These are phyloP conservation scores for Lindbergichthys nudifrons DNA, from an alignment of 2,797 vertebrate genomes.

Conservation along the genomic window DNA sequence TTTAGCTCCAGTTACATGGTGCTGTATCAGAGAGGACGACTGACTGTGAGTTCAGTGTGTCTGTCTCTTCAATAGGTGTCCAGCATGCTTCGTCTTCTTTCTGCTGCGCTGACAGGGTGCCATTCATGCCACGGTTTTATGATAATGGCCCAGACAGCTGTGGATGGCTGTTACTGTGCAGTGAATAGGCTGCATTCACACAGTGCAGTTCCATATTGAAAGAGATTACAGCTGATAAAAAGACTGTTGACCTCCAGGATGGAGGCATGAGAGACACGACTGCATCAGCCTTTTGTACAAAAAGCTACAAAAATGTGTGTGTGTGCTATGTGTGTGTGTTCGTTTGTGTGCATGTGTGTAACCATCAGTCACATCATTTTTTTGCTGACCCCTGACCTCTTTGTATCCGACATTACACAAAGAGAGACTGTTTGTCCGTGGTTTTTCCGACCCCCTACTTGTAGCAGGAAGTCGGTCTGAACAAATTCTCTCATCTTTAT, in stretches of 20 bases:
- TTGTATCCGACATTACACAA: conserved; percentile 37
- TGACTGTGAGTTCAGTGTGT: background rate
- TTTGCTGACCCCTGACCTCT: conserved; percentile 35
- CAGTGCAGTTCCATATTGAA: conserved; percentile 25
- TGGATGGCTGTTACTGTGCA: conserved; percentile 40
- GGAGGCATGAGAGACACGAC: conserved; percentile 13
- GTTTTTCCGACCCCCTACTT: background rate
- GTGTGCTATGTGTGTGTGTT: background rate
- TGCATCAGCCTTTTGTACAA: conserved; percentile 2
- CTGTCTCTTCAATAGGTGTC: conserved; percentile 12
- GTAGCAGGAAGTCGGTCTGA: background rate
- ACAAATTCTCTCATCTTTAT: too few species aligned
- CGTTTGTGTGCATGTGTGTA: background rate
- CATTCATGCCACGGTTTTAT: conserved; percentile 44
- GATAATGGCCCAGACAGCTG: conserved; percentile 33
- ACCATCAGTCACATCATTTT: conserved; percentile 26
- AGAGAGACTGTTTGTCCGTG: background rate
- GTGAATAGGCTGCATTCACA: conserved; percentile 54
- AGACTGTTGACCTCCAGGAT: conserved; percentile 45
- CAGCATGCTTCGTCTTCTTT: conserved; percentile 21
- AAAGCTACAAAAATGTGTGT: background rate
- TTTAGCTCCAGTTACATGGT: background rate
- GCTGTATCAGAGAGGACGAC: background rate
- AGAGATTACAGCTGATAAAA: conserved; percentile 42
- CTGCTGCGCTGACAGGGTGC: conserved; percentile 17